A percentile compares a stretch with the other conserved stretches of the same genome.
phyloP scores from a whole-genome alignment of 2,888 invertebrate genomes.

The Biston betularia region DNA sequence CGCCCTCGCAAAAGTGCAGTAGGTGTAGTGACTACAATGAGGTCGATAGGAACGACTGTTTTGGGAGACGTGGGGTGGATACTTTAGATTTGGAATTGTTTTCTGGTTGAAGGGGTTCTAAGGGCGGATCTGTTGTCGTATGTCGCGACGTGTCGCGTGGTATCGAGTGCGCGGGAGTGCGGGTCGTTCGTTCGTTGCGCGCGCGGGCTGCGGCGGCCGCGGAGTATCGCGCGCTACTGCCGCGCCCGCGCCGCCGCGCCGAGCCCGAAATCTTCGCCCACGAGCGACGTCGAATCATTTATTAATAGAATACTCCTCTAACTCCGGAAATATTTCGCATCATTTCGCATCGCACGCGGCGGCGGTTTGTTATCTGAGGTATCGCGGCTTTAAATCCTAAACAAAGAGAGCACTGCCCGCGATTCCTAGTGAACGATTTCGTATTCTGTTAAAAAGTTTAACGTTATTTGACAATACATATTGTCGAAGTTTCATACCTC shows the following conservation, averaged over 20 bases:
- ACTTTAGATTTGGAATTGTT: conserved; percentile 8
- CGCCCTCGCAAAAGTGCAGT: conserved; percentile 79
- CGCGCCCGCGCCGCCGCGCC: conserved; percentile 62
- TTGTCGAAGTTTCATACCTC: too few relatives aligned
- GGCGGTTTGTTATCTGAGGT: conserved; percentile 74
- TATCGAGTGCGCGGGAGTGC: conserved; percentile 81
- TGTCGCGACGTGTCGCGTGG: conserved; percentile 68
- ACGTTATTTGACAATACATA: too few relatives aligned
- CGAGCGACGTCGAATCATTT: conserved; percentile 81
- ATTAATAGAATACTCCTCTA: conserved; percentile 85
- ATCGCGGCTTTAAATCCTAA: conserved; percentile 48
- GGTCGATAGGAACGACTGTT: conserved; percentile 61
- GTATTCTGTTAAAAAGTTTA: neutral
- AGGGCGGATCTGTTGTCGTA: conserved; percentile 71
- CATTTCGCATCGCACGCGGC: conserved; percentile 81
- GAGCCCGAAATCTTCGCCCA: conserved; percentile 82
- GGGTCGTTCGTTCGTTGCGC: conserved; percentile 86
- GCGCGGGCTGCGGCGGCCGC: conserved; percentile 85
- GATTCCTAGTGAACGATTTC: neutral
- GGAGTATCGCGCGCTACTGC: conserved; percentile 85
- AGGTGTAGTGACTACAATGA: conserved; percentile 61
- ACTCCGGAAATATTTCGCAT: conserved; percentile 87
- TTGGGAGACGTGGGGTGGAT: conserved; percentile 40
- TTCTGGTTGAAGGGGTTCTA: conserved; percentile 43
- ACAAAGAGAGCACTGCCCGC: conserved; percentile 25